Base-by-base conservation (phyloP, 2,888 invertebrate genomes). In the Trichogramma dendrolimi region DNA sequence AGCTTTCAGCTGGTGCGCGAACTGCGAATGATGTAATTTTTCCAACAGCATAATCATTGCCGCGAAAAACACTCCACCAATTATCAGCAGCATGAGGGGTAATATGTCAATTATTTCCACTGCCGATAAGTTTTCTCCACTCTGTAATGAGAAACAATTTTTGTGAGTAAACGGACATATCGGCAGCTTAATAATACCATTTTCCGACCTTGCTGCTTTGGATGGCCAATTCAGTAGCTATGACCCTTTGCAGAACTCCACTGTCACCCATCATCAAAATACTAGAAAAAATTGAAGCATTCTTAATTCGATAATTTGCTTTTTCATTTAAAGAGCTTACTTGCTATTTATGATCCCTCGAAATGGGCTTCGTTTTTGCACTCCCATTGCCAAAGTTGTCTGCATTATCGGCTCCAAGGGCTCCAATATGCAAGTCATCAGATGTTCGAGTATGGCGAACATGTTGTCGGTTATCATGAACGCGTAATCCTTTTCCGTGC, bases 381-480 rank as follows among this genome's bases (percentile, higher is more conserved):
- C 66, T 1, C 72, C 77, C 75, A 79, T 76, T 0, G 73, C 78
- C 57, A 78, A 66, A 1, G 78, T 78, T 5, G 69, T 68, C 59
- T 78, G 78, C 70, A 73, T 70, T 46, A 79, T 74, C 1, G 70
- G 65, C 61, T 79, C 77, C 41, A 79, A 60, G 4, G 77, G 72
- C 59, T 74, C 76, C 8, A 79, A 61, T 2, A 65, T 70, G 60
- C 79, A 79, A 6, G 72, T 65, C 4, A 78, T 66, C 56, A 66
- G 70, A 1, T 71, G 68, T 57, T 72, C 71, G 6, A 77, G 62
- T 52, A 75, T 71, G 1, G 69, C 63, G 5, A 73, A 75, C 66
- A 73, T 75, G 11, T 71, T 75, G 49, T 79, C 77, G 56, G 73
- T 57, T 2, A 72, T 70, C 76, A 79, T 76, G 55, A 79, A 78